Conservation (phyloP, 1,140 invertebrate species). For the Zaprionus lachaisei region DNA sequence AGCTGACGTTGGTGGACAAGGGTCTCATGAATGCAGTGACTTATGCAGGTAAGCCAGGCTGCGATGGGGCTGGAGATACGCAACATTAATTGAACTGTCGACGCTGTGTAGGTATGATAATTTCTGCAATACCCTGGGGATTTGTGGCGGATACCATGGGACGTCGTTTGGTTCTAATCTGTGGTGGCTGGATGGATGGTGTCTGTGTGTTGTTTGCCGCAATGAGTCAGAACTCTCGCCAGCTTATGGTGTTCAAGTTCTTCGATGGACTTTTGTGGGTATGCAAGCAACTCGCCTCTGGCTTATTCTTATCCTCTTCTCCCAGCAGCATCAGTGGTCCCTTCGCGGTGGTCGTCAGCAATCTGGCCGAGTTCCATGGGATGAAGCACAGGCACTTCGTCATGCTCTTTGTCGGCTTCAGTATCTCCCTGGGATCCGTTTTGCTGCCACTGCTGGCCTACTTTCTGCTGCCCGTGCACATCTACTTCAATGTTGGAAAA, state of each 20-base stretch:
- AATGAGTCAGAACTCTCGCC: slow-evolving; percentile 88
- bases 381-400: slow-evolving; percentile 87
- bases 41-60: slow-evolving; percentile 86
- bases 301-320: not conserved
- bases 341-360: slow-evolving; percentile 88
- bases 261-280: slow-evolving; percentile 90
- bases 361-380: slow-evolving; percentile 89
- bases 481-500: slow-evolving; percentile 46
- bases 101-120: slow-evolving; percentile 89
- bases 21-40: slow-evolving; percentile 88
- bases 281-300: not conserved
- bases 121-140: slow-evolving; percentile 92
- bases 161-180: slow-evolving; percentile 88
- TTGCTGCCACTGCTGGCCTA: slow-evolving; percentile 86
- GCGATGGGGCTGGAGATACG: too few species aligned
- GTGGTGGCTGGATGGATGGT: slow-evolving; percentile 89
- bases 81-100: not conserved
- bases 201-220: slow-evolving; percentile 88
- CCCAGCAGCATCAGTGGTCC: slow-evolving; percentile 88
- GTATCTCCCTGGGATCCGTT: slow-evolving; percentile 86
- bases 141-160: slow-evolving; percentile 92
- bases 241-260: slow-evolving; percentile 90
- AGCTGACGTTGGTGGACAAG: slow-evolving; percentile 88
- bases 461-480: slow-evolving; percentile 84
- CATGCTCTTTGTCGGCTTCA: slow-evolving; percentile 87